Percentiles rank a stretch among this genome's conserved stretches.
These are phyloP conservation scores for Diuraphis noxia DNA, from an alignment of 1,140 invertebrate species.

Conservation along the genomic window DNA sequence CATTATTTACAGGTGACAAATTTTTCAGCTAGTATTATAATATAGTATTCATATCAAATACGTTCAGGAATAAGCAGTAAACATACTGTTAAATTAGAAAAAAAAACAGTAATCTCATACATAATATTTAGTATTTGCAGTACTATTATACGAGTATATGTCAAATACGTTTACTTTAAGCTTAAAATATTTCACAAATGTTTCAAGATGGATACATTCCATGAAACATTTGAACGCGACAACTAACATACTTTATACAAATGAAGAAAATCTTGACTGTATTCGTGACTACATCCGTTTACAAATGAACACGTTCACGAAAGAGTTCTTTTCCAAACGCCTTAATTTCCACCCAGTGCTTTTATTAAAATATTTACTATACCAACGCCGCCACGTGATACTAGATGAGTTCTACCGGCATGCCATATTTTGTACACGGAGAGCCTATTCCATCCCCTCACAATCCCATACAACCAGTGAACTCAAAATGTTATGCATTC, in stretches of 20 bases:
- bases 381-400: neutral
- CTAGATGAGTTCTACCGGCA: neutral
- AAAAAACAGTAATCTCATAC: no score
- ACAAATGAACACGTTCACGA: neutral
- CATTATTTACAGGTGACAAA: no score
- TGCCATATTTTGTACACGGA: neutral
- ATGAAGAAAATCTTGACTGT: neutral
- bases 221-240: no score
- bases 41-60: no score
- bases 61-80: no score
- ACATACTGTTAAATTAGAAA: no score
- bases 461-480: no score
- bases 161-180: neutral
- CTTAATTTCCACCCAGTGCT: neutral
- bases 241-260: neutral
- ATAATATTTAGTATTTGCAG: neutral
- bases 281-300: neutral
- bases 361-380: neutral
- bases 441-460: neutral
- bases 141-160: neutral
- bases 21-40: no score
- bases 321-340: neutral
- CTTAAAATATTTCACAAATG: neutral
- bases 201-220: no score
- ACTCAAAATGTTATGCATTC: neutral